Percentiles rank a stretch among this genome's conserved stretches.
Evolutionary conservation across 1,140 invertebrate species (phyloP).

Genomic region (Ceratosolen fusciceps): DNA sequence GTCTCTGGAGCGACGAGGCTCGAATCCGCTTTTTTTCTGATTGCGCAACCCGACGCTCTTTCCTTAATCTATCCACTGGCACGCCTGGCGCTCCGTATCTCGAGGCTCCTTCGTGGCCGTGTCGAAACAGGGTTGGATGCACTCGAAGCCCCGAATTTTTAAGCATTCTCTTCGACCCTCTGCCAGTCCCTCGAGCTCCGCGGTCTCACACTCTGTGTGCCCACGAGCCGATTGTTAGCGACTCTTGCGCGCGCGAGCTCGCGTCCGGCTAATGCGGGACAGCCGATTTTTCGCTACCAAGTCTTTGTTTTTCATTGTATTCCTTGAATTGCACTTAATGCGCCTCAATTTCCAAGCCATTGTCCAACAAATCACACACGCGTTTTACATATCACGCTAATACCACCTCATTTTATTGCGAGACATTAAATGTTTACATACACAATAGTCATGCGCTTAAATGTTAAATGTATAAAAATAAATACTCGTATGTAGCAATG

Average conservation of each 20-base stretch:
- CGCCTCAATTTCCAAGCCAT: constrained; percentile 7
- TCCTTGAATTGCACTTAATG: constrained; percentile 14
- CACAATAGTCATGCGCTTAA: background rate
- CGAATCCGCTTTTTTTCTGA: too few species aligned
- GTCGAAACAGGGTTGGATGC: background rate
- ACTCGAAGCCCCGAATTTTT: background rate
- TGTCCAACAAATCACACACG: constrained; percentile 6
- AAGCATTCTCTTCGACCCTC: too few species aligned
- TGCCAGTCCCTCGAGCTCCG: background rate
- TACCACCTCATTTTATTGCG: background rate
- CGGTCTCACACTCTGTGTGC: background rate
- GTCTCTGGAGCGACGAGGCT: too few species aligned
- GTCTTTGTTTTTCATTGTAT: constrained; percentile 24
- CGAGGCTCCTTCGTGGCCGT: background rate
- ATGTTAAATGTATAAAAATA: too few species aligned
- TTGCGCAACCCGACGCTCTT: too few species aligned
- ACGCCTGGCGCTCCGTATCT: background rate
- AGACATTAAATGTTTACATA: background rate
- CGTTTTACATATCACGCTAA: background rate
- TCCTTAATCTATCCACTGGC: background rate
- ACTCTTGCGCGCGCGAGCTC: background rate
- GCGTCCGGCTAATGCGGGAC: background rate
- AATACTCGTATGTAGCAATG: too few species aligned
- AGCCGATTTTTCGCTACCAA: background rate
- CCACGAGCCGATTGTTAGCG: background rate